Conservation (phyloP, 2,113 vertebrate species). For the Eulemur macaco region DNA sequence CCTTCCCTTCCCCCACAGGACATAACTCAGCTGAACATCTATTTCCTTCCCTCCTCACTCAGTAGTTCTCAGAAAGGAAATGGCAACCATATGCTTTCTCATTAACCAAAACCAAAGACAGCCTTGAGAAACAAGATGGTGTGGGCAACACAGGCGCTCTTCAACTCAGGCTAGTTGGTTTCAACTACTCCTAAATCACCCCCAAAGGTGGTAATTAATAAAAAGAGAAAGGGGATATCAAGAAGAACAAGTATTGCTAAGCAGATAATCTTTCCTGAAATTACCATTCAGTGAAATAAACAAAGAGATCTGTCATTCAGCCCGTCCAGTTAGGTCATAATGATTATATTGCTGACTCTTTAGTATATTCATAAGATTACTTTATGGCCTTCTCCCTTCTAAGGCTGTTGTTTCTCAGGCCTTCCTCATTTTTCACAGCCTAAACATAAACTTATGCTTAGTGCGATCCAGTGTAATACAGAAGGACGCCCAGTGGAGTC, state of each 20-base stretch:
- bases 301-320: neutral
- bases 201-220: neutral
- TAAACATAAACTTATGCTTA: neutral
- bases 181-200: neutral
- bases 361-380: neutral
- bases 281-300: neutral
- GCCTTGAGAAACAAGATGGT: neutral
- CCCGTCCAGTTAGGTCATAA: neutral
- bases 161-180: neutral
- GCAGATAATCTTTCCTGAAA: neutral
- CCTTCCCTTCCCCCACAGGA: neutral
- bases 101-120: conserved; percentile 15
- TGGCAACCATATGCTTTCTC: conserved; percentile 19
- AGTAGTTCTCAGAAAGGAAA: conserved; percentile 55
- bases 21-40: neutral
- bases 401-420: neutral
- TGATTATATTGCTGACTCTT: neutral
- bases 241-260: neutral
- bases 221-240: neutral
- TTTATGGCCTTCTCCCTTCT: neutral
- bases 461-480: neutral
- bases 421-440: neutral
- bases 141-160: neutral
- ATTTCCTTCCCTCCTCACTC: conserved; percentile 42
- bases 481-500: neutral